Evolutionary conservation across 2,797 vertebrate species (phyloP).

Genomic region (Hylomyscus alleni): DNA sequence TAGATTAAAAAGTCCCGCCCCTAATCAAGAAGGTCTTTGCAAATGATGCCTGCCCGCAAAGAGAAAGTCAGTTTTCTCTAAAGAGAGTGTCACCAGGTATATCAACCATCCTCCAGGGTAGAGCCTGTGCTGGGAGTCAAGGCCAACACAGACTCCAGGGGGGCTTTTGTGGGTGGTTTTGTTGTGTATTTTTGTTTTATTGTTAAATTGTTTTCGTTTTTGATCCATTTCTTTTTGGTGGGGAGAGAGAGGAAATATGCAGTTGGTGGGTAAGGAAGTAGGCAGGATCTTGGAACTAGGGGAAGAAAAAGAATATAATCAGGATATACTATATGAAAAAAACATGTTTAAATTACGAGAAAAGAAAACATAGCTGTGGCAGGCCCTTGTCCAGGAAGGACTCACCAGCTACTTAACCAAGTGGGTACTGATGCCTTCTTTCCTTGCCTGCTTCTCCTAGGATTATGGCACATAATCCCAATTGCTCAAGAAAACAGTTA

Average conservation of each 20-base stretch:
- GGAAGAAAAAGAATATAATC: not conserved
- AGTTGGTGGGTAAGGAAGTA: not conserved
- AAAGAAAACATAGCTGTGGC: not conserved
- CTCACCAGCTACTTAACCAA: slow-evolving; percentile 31
- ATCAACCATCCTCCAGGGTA: not conserved
- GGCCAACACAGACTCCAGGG: not conserved
- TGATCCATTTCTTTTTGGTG: not conserved
- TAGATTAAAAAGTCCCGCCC: not conserved
- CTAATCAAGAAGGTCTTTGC: not conserved
- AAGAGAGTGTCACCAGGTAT: too few species aligned
- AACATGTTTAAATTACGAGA: not conserved
- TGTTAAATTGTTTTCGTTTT: not conserved
- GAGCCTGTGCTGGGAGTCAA: not conserved
- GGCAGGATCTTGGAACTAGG: not conserved
- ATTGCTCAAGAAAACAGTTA: not conserved
- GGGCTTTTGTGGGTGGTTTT: not conserved
- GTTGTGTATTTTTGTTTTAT: not conserved
- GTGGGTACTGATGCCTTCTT: not conserved
- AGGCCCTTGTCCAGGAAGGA: not conserved
- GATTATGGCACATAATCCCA: not conserved
- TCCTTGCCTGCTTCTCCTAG: not conserved
- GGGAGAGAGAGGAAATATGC: not conserved
- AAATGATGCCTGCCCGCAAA: not conserved
- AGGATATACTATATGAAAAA: not conserved
- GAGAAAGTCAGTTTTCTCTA: not conserved